Evolutionary conservation across 2,113 vertebrate genomes (phyloP).

Genomic region (Recurvirostra avosetta): DNA sequence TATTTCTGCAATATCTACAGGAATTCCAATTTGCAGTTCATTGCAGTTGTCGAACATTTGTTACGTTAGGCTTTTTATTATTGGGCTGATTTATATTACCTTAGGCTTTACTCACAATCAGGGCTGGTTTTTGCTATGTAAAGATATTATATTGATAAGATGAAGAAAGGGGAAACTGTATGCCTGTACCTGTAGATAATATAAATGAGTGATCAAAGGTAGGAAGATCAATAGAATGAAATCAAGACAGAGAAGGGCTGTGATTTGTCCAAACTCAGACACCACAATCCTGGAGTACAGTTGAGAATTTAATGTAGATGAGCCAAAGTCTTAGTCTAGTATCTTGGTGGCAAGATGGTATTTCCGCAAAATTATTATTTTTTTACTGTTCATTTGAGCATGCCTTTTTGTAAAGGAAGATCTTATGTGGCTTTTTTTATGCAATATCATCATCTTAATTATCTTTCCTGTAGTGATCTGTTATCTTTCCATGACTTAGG

Average conservation of each 20-base stretch:
- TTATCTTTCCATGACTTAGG: conserved; percentile 68
- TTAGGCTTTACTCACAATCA: neutral
- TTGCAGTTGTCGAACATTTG: neutral
- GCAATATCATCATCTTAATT: neutral
- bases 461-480: neutral
- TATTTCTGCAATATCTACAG: neutral
- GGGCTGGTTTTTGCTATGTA: neutral
- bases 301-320: neutral
- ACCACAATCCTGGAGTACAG: neutral
- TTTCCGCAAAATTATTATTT: neutral
- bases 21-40: neutral
- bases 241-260: neutral
- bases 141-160: neutral
- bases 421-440: accelerated
- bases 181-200: neutral
- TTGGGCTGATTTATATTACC: neutral
- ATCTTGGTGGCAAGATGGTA: neutral
- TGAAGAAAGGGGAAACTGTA: neutral
- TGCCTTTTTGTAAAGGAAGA: neutral
- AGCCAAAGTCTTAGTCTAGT: neutral
- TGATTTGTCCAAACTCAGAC: neutral
- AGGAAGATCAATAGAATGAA: neutral
- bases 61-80: neutral
- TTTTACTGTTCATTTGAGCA: neutral
- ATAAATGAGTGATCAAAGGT: neutral